Percentiles rank a stretch among this genome's conserved stretches.
Evolutionary conservation across 2,113 vertebrate species (phyloP).

Genomic region (Upupa epops): DNA sequence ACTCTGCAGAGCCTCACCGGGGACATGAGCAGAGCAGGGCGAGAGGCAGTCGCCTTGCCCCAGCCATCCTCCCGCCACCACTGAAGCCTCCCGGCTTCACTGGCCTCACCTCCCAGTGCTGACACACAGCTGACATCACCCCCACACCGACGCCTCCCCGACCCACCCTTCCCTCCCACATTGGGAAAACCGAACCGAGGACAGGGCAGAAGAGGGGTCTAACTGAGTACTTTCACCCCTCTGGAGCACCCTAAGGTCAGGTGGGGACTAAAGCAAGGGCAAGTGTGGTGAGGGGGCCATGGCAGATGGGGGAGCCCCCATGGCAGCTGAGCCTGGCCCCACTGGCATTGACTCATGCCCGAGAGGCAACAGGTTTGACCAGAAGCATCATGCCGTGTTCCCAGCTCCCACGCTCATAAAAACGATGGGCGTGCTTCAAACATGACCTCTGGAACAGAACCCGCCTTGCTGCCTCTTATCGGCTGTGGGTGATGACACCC

Average conservation of each 20-base stretch:
- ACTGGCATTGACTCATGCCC: neutral
- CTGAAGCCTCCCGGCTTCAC: slow-evolving; percentile 70
- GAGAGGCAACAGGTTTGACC: slow-evolving; percentile 69
- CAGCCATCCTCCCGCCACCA: neutral
- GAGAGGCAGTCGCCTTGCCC: neutral
- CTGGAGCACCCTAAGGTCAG: rapidly evolving
- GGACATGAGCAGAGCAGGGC: neutral
- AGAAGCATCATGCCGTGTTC: slow-evolving; percentile 46
- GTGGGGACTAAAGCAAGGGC: rapidly evolving
- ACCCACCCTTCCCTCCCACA: slow-evolving; percentile 26
- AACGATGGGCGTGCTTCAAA: slow-evolving; percentile 47
- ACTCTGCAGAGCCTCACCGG: rapidly evolving
- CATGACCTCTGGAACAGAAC: slow-evolving; percentile 24
- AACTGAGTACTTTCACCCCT: neutral
- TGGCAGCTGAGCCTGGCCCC: neutral
- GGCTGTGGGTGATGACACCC: neutral
- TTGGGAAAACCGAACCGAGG: neutral
- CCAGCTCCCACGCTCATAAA: slow-evolving; percentile 67
- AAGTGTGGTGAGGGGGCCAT: rapidly evolving
- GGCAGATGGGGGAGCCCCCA: neutral
- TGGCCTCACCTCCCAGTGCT: slow-evolving; percentile 75
- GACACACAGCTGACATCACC: slow-evolving; percentile 82
- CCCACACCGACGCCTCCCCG: slow-evolving; percentile 43
- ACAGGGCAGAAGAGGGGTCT: neutral
- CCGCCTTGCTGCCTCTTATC: slow-evolving; percentile 2